Percentiles rank a stretch among this genome's conserved stretches.
Conservation (phyloP, 2,888 invertebrate species). For the Rotaria macrura region DNA sequence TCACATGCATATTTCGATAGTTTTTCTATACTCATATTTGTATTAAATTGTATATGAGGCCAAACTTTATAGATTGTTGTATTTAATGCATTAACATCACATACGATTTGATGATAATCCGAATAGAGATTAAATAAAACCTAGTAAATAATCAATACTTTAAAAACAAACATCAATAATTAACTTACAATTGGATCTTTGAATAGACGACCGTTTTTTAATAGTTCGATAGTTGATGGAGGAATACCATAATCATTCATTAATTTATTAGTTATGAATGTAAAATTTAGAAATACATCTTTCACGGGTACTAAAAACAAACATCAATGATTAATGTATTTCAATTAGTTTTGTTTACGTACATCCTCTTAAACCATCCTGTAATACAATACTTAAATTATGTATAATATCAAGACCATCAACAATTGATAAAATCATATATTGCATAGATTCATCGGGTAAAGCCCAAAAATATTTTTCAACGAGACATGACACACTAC, state of each 20-base stretch:
- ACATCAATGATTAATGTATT: not conserved
- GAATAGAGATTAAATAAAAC: not conserved
- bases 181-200: not conserved
- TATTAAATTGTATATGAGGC: not conserved
- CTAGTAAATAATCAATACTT: not conserved
- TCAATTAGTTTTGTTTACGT: not conserved
- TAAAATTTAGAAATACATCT: not conserved
- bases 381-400: not conserved
- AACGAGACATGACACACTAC: not conserved
- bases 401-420: not conserved
- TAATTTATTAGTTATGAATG: not conserved
- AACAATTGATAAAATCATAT: not conserved
- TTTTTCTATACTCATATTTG: not conserved
- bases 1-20: not conserved
- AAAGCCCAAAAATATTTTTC: constrained; percentile 19
- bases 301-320: not conserved
- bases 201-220: not conserved
- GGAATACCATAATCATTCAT: not conserved
- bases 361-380: not conserved
- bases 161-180: not conserved
- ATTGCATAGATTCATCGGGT: not conserved
- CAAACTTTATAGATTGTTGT: not conserved
- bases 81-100: not conserved
- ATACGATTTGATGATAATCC: not conserved
- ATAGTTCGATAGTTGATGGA: not conserved